A percentile compares a stretch with the other conserved stretches of the same genome.
These are phyloP conservation scores for Setipinna tenuifilis DNA, from an alignment of 2,797 vertebrate species.

Conservation along the genomic window DNA sequence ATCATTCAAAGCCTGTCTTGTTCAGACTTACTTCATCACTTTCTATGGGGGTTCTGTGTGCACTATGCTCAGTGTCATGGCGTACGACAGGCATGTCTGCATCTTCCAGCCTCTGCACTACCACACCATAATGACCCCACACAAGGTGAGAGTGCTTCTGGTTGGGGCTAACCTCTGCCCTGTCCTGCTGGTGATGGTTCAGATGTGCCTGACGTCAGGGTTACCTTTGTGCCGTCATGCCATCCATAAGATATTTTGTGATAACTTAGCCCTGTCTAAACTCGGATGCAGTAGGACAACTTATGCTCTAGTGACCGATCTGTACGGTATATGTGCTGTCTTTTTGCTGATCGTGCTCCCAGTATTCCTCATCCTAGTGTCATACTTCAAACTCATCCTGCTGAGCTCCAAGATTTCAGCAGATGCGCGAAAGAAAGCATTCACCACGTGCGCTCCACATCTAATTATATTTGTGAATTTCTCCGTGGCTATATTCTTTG, in stretches of 20 bases:
- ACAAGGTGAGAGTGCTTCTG: background rate
- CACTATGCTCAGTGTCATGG: background rate
- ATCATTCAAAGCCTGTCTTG: constrained; percentile 16
- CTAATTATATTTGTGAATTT: background rate
- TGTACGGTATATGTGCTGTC: background rate
- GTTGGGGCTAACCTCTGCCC: background rate
- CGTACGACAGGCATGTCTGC: background rate
- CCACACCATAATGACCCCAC: constrained; percentile 18
- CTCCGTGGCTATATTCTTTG: background rate
- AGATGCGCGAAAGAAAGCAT: background rate
- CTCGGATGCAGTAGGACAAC: background rate
- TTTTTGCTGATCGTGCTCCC: background rate
- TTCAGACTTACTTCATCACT: constrained; percentile 18
- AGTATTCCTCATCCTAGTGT: background rate
- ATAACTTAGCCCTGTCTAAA: background rate
- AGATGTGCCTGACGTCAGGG: background rate
- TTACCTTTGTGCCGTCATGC: background rate
- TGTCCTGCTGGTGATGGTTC: background rate
- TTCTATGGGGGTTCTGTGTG: constrained; percentile 2
- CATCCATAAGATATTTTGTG: constrained; percentile 23
- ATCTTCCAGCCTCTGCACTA: background rate
- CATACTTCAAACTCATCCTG: constrained; percentile 2
- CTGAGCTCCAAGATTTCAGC: background rate
- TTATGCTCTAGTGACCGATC: background rate
- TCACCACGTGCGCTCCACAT: constrained; percentile 3